These are phyloP conservation scores for Strongylocentrotus purpuratus DNA, from an alignment of 35 echinoderm and acorn worm genomes.

Conservation along the genomic window DNA sequence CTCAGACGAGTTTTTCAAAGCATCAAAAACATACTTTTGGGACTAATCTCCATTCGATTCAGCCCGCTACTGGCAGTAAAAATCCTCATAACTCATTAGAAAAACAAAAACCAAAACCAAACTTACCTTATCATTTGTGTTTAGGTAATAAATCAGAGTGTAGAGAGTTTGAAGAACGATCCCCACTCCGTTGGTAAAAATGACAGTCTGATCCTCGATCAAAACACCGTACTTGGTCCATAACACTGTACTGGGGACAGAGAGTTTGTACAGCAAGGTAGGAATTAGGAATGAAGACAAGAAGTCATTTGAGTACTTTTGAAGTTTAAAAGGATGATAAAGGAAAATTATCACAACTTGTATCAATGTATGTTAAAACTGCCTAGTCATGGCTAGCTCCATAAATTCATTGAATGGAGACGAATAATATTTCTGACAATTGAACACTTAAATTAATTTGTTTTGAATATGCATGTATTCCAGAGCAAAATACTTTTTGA, in stretches of 20 bases:
- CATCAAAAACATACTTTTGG: not conserved
- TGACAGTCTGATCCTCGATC: constrained; percentile 19
- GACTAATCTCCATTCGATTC: not conserved
- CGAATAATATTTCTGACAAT: not conserved
- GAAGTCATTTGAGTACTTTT: not conserved
- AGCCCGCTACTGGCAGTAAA: not conserved
- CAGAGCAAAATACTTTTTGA: not conserved
- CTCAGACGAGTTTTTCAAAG: not conserved
- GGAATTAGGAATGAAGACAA: not conserved
- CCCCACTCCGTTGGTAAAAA: constrained; percentile 50
- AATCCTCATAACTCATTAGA: not conserved
- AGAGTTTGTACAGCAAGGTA: not conserved
- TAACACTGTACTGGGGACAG: constrained; percentile 34
- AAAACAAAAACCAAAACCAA: not conserved
- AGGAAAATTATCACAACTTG: not conserved
- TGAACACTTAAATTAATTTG: too few relatives aligned
- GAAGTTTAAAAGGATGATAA: not conserved
- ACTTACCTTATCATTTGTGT: constrained; percentile 59
- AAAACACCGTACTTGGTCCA: constrained; percentile 65
- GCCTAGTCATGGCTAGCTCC: too few relatives aligned
- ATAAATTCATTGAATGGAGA: not conserved
- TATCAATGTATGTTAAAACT: too few relatives aligned
- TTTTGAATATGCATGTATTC: not conserved
- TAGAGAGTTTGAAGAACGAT: constrained; percentile 43
- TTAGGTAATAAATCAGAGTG: constrained; percentile 53